These are phyloP conservation scores for Ibycter americanus DNA, from an alignment of 2,797 vertebrate species.

Conservation along the genomic window DNA sequence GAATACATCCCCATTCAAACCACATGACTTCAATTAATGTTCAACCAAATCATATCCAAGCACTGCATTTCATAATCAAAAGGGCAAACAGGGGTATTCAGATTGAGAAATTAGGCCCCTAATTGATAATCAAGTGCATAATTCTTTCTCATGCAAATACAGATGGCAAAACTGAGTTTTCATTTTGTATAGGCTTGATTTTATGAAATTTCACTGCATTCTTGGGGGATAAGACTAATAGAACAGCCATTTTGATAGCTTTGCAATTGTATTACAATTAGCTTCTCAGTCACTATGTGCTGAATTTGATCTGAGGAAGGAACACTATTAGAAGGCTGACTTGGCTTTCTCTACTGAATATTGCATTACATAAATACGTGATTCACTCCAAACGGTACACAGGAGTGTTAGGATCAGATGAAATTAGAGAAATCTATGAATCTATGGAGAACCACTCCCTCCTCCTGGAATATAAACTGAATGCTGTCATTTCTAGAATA, in stretches of 20 bases:
- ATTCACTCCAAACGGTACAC: constrained; percentile 58
- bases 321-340: constrained; percentile 51
- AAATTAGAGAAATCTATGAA: constrained; percentile 45
- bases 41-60: constrained; percentile 1
- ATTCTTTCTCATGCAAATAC: background rate
- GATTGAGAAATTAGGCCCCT: background rate
- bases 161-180: background rate
- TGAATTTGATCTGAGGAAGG: constrained; percentile 46
- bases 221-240: background rate
- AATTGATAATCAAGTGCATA: background rate
- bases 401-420: constrained; percentile 9
- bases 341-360: constrained; percentile 53
- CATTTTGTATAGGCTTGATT: constrained; percentile 16
- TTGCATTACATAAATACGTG: constrained; percentile 59
- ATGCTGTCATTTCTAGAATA: constrained; percentile 36
- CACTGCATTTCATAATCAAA: background rate
- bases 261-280: constrained; percentile 39
- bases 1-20: background rate
- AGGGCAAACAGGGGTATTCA: background rate
- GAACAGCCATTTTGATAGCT: constrained; percentile 48
- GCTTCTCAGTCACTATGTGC: constrained; percentile 15
- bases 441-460: constrained; percentile 37
- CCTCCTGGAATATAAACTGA: constrained; percentile 19
- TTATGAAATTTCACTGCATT: background rate
- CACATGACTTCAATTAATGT: constrained; percentile 1